These are phyloP conservation scores for Liparis tanakae DNA, from an alignment of 2,797 vertebrate species.

Conservation along the genomic window DNA sequence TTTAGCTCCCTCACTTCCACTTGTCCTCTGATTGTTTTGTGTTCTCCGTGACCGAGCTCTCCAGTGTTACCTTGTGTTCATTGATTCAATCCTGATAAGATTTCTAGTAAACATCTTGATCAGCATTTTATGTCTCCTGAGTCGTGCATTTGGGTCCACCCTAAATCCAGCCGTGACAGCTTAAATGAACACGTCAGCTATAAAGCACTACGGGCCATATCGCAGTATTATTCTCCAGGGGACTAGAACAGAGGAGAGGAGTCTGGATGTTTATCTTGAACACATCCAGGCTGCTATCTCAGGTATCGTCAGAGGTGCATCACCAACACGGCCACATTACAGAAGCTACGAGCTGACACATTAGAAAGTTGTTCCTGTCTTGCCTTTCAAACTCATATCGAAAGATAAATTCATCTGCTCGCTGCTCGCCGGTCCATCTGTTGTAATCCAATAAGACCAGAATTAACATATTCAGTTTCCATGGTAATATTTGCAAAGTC, in stretches of 20 bases:
- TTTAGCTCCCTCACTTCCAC: too few relatives aligned
- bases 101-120: too few relatives aligned
- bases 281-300: neutral
- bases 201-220: neutral
- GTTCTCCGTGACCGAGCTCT: too few relatives aligned
- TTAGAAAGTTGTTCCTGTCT: neutral
- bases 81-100: too few relatives aligned
- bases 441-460: slow-evolving; percentile 1
- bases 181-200: neutral
- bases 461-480: slow-evolving; percentile 14
- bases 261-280: neutral
- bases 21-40: too few relatives aligned
- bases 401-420: slow-evolving; percentile 4
- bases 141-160: too few relatives aligned
- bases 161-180: too few relatives aligned
- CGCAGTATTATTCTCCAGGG: neutral
- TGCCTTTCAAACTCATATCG: slow-evolving; percentile 16
- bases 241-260: neutral
- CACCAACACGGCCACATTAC: slow-evolving; percentile 6
- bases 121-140: too few relatives aligned
- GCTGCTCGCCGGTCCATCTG: slow-evolving; percentile 5
- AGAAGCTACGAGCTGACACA: neutral
- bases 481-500: slow-evolving; percentile 16
- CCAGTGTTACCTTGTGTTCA: too few relatives aligned
- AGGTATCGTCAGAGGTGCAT: slow-evolving; percentile 3